These are phyloP conservation scores for Sturnira hondurensis DNA, from an alignment of 2,113 vertebrate species.

Conservation along the genomic window DNA sequence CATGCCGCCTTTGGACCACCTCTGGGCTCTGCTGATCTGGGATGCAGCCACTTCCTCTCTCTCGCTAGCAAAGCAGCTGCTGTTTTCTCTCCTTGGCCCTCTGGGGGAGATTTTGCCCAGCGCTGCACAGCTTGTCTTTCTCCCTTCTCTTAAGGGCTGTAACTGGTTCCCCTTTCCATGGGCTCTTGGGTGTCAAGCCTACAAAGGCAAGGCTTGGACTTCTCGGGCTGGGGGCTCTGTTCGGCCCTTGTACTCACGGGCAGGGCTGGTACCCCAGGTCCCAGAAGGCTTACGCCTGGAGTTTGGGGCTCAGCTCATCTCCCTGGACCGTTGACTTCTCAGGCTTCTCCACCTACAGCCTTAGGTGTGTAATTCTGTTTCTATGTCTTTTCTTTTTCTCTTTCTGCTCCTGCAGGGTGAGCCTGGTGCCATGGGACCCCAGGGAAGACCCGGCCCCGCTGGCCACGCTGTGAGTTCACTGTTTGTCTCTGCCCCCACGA, in stretches of 20 bases:
- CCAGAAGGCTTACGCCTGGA: not conserved
- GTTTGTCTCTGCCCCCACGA: fast-evolving
- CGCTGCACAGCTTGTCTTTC: not conserved
- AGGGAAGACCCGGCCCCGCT: slow-evolving; percentile 89
- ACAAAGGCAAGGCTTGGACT: not conserved
- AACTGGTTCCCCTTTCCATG: not conserved
- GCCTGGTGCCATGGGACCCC: slow-evolving; percentile 89
- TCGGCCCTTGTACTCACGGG: not conserved
- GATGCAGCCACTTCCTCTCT: not conserved
- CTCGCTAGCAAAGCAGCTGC: not conserved
- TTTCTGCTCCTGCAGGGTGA: slow-evolving; percentile 86
- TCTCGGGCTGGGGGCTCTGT: not conserved
- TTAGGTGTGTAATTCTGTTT: fast-evolving
- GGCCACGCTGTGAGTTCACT: slow-evolving; percentile 88
- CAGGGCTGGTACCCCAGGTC: not conserved
- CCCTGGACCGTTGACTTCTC: not conserved
- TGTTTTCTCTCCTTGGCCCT: not conserved
- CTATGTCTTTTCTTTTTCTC: not conserved
- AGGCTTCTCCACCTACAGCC: not conserved
- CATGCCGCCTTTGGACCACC: not conserved
- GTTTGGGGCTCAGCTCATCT: not conserved
- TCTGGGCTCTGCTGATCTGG: not conserved
- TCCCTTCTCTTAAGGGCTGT: not conserved
- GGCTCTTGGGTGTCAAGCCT: not conserved
- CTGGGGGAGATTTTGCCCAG: not conserved